Evolutionary conservation across 2,797 vertebrate genomes (phyloP).

Genomic region (Heteromormyrus szaboi): DNA sequence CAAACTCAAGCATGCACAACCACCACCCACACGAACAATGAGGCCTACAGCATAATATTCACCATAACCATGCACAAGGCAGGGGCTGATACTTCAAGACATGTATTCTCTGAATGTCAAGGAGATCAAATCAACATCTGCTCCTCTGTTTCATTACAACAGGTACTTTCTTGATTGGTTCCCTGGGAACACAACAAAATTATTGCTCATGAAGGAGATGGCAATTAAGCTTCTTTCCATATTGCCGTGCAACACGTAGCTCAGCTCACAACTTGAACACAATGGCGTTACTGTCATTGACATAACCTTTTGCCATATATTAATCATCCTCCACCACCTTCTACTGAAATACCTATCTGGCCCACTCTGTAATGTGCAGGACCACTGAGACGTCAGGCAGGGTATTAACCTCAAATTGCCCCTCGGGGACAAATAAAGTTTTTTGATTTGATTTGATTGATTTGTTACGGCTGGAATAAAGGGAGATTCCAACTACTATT

Average conservation of each 20-base stretch:
- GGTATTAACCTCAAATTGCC: not conserved
- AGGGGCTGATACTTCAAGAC: not conserved
- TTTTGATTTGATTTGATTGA: too few relatives aligned
- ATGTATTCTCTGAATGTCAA: not conserved
- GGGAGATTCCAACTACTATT: not conserved
- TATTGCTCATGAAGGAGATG: not conserved
- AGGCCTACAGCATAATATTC: not conserved
- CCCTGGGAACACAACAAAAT: not conserved
- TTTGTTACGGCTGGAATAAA: not conserved
- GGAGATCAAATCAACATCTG: not conserved
- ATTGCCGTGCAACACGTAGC: not conserved
- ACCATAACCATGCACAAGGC: not conserved
- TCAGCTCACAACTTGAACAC: not conserved
- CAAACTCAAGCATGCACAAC: not conserved
- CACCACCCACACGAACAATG: not conserved
- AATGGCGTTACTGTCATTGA: not conserved
- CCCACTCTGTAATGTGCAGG: not conserved
- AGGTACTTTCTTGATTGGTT: not conserved
- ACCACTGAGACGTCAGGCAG: not conserved
- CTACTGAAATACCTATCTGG: not conserved
- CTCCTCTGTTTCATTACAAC: not conserved
- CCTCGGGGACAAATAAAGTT: too few relatives aligned
- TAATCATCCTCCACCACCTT: not conserved
- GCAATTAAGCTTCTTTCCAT: not conserved
- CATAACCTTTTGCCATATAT: not conserved